Conservation (phyloP, 2,888 invertebrate genomes). For the Dryobotodes eremita region DNA sequence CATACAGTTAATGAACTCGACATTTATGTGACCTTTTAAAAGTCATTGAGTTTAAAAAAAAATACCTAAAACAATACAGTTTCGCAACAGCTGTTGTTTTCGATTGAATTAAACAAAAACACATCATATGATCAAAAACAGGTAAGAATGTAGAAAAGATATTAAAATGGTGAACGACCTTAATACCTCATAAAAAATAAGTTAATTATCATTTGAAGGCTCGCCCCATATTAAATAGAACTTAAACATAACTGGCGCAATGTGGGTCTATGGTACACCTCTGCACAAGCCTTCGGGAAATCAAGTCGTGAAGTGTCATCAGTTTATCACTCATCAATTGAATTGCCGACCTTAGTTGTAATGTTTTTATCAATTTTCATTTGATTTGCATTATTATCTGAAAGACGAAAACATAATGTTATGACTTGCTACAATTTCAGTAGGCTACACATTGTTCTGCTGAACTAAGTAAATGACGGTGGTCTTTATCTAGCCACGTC, state of each 20-base stretch:
- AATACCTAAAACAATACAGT: background rate
- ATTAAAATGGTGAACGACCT: background rate
- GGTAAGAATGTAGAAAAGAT: background rate
- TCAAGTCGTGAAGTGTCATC: no score
- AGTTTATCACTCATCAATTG: no score
- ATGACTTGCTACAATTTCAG: slow-evolving; percentile 5
- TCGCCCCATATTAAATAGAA: no score
- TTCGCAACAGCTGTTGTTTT: slow-evolving; percentile 4
- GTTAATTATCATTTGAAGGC: background rate
- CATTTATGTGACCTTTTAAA: background rate
- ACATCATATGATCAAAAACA: background rate
- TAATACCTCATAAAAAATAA: background rate
- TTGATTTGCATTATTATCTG: slow-evolving; percentile 5
- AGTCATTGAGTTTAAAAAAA: background rate
- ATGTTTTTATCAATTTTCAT: no score
- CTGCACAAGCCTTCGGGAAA: no score
- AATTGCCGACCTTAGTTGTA: no score
- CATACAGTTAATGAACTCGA: background rate
- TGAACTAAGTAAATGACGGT: slow-evolving; percentile 16
- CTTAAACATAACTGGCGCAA: no score
- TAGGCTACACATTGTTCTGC: background rate
- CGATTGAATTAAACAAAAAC: background rate
- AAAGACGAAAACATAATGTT: slow-evolving; percentile 6
- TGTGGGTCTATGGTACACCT: no score
- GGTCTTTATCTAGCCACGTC: slow-evolving; percentile 24